Conservation (phyloP, 2,113 vertebrate species). For the Centropus bengalensis region DNA sequence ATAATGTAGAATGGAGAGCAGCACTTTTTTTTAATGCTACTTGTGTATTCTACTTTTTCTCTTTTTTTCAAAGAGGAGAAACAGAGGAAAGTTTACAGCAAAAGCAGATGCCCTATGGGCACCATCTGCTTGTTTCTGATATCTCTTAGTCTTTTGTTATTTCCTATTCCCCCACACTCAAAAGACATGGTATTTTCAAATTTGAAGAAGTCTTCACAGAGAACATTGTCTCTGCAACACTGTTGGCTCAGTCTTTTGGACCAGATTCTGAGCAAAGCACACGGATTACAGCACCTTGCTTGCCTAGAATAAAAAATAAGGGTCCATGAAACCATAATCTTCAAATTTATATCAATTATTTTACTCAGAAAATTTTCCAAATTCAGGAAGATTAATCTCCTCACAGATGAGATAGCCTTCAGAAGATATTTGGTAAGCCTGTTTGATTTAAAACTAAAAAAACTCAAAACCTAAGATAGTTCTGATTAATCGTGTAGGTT, state of each 20-base stretch:
- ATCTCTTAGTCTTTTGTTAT: not conserved
- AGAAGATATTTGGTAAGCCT: not conserved
- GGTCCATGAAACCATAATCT: not conserved
- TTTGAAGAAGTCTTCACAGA: not conserved
- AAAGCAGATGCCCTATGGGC: not conserved
- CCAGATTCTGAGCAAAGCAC: not conserved
- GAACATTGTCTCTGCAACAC: not conserved
- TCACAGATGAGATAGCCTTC: not conserved
- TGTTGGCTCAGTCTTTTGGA: not conserved
- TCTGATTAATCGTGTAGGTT: not conserved
- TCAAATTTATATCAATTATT: not conserved
- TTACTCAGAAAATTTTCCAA: not conserved
- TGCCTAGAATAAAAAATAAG: not conserved
- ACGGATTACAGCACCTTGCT: not conserved
- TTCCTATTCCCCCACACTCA: not conserved
- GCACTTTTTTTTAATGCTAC: constrained; percentile 33
- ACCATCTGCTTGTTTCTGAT: not conserved
- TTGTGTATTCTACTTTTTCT: constrained; percentile 37
- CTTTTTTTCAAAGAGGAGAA: not conserved
- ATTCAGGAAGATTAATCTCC: not conserved
- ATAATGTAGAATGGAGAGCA: constrained; percentile 61
- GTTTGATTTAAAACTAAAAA: not conserved
- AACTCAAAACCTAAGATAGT: not conserved
- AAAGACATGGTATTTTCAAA: rapidly evolving
- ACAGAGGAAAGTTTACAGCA: not conserved